A percentile compares a stretch with the other conserved stretches of the same genome.
phyloP scores from a whole-genome alignment of 2,113 vertebrate species.

The Anarrhichthys ocellatus region DNA sequence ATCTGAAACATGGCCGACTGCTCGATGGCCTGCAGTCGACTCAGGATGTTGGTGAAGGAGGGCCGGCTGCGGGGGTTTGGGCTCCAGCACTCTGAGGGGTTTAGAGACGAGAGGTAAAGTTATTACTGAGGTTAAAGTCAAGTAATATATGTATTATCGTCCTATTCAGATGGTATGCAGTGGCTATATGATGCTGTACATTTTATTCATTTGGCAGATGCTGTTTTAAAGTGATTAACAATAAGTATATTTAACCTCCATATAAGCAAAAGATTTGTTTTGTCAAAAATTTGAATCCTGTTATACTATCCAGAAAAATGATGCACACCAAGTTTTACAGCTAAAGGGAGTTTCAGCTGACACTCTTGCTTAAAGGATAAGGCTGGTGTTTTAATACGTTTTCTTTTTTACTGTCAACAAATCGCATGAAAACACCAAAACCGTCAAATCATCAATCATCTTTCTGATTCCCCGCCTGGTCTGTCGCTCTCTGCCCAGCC shows the following conservation, averaged over 20 bases:
- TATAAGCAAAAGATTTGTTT: not conserved
- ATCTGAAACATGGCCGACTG: constrained; percentile 93
- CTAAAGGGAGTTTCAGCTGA: not conserved
- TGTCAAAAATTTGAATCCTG: not conserved
- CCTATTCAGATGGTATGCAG: not conserved
- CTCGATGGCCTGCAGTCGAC: constrained; percentile 87
- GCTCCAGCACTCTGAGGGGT: constrained; percentile 89
- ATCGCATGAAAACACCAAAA: not conserved
- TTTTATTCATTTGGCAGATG: not conserved
- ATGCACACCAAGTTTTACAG: not conserved
- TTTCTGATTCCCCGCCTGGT: not conserved
- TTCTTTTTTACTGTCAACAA: not conserved
- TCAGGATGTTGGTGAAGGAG: constrained; percentile 86
- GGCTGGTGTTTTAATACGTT: not conserved
- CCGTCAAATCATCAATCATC: not conserved
- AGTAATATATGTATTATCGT: not conserved
- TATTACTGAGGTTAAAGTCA: not conserved
- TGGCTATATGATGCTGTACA: not conserved
- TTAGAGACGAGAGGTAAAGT: not conserved
- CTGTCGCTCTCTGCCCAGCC: not conserved
- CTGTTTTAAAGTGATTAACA: not conserved
- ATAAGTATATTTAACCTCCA: not conserved
- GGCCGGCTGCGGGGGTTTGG: constrained; percentile 89
- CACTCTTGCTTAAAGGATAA: not conserved
- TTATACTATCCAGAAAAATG: not conserved